Base-by-base conservation (phyloP, 2,113 vertebrate genomes). In the Phasianus colchicus region DNA sequence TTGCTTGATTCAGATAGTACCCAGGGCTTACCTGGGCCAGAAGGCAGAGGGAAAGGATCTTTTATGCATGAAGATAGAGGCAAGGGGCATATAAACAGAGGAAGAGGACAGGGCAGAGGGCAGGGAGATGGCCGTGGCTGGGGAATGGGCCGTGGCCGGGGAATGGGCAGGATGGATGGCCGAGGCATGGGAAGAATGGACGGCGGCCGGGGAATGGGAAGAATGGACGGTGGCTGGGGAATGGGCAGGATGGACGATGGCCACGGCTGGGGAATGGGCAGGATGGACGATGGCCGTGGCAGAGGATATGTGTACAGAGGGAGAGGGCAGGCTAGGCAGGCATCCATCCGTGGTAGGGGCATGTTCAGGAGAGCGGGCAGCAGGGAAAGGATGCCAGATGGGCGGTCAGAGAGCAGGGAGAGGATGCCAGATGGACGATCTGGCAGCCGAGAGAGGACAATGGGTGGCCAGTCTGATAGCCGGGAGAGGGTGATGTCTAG, bases 281-380 rank as follows among this genome's bases (percentile, higher is more conserved):
- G 97, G 81, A 95, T 97, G 93, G 98, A 98, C 0, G 97, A 97
- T 20, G 92, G 84, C 66, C 84, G 92, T 82, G 98, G 98, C 42
- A 97, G 97, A 89, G 98, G 96, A 40, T 94, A 97, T 6, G 69
- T 96, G 17, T 97, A 96, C 86, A 97, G 98, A 96, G 97, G 97
- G 79, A 97, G 96, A 88, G 97, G 97, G 38, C 97, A 92, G 50
- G 91, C 87, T 83, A 96, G 97, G 58, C 97, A 93, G 70, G 84
- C 93, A 19, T 93, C 97, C 61, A 82, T 92, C 84, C 94, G 88
- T 50, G 96, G 97, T 71, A 97, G 96, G 72, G 98, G 97, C 48
- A 83, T 97, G 89, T 92, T 97, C 90, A 97, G 97, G 34, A 97
- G 97, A 86, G 97, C 96, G 74, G 98, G 97, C 66, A 97, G 97